Conservation (phyloP, 2,113 vertebrate species). For the Microcebus lehilahytsara region DNA sequence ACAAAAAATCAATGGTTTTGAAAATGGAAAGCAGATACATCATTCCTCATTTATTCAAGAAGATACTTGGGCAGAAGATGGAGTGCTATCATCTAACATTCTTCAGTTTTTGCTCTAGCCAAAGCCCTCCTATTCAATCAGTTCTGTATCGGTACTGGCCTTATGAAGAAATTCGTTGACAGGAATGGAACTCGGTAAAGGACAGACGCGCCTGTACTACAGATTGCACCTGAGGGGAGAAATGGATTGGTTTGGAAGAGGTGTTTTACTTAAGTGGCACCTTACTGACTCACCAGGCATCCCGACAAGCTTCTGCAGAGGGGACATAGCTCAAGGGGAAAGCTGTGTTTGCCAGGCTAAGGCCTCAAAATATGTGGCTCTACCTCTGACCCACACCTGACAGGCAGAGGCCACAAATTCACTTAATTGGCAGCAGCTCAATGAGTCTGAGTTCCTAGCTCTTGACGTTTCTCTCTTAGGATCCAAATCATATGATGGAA, state of each 20-base stretch:
- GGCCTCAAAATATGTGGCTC: not conserved
- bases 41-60: not conserved
- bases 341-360: not conserved
- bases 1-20: conserved; percentile 74
- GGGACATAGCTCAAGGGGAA: not conserved
- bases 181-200: not conserved
- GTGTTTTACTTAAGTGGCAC: not conserved
- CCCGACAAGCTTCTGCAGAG: not conserved
- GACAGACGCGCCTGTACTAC: not conserved
- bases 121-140: not conserved
- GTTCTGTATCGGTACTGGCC: not conserved
- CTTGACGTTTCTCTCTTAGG: not conserved
- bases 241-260: not conserved
- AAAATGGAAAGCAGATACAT: conserved; percentile 60
- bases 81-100: not conserved
- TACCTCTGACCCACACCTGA: not conserved
- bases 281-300: not conserved
- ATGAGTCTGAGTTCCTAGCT: not conserved
- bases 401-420: not conserved
- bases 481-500: not conserved
- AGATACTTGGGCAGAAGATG: not conserved
- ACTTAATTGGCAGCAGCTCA: not conserved
- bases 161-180: not conserved
- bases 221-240: not conserved
- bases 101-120: not conserved